Conservation (phyloP, 1,140 invertebrate species). For the Neodiprion pinetum region DNA sequence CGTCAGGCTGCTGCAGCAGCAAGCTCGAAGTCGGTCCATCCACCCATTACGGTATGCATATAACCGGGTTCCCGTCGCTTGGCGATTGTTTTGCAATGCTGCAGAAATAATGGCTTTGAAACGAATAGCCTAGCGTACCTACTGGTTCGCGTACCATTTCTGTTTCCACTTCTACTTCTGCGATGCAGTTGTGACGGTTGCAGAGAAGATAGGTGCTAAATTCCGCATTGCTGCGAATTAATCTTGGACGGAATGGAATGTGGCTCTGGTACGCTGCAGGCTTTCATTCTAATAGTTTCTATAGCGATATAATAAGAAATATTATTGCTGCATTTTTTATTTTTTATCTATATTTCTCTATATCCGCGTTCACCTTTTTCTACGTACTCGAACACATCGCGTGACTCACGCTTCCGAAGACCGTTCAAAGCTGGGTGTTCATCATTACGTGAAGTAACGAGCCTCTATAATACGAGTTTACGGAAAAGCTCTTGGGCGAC, state of each 20-base stretch:
- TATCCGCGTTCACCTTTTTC: too few species aligned
- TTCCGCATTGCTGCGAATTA: background rate
- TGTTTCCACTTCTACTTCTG: background rate
- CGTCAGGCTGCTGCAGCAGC: background rate
- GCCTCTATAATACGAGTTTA: too few species aligned
- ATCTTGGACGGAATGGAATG: constrained; percentile 7
- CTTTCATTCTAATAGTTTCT: constrained; percentile 6
- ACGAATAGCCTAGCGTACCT: background rate
- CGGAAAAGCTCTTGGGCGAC: too few species aligned
- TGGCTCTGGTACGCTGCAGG: background rate
- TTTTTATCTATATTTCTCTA: background rate
- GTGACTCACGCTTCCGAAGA: too few species aligned
- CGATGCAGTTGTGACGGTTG: background rate
- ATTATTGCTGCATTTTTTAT: background rate
- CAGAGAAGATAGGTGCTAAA: background rate
- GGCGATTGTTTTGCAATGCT: constrained; percentile 4
- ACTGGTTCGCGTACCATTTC: background rate
- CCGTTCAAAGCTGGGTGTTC: too few species aligned
- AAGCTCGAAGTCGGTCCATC: background rate
- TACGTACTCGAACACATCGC: too few species aligned
- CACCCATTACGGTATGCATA: background rate
- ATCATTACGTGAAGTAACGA: too few species aligned
- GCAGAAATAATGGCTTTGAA: constrained; percentile 1
- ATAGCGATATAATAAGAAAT: background rate
- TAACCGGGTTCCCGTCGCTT: background rate